These are phyloP conservation scores for Syngnathus acus DNA, from an alignment of 2,797 vertebrate species.

Conservation along the genomic window DNA sequence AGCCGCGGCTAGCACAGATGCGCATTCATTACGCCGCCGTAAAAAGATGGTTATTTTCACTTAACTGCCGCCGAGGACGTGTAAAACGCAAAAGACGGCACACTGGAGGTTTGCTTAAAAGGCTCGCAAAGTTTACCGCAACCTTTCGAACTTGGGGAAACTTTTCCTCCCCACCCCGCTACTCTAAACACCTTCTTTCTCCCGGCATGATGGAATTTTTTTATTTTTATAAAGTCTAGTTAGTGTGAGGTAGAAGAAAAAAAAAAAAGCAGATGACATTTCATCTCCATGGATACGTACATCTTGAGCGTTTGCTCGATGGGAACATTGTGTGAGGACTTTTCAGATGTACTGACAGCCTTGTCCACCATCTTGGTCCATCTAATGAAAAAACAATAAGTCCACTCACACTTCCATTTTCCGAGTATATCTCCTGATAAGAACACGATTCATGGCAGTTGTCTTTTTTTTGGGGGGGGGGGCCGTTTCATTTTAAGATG, in stretches of 20 bases:
- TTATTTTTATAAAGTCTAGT: background rate
- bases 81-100: background rate
- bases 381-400: background rate
- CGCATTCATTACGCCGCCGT: background rate
- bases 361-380: background rate
- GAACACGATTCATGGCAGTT: background rate
- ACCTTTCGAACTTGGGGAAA: background rate
- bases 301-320: background rate
- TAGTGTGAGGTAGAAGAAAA: slow-evolving; percentile 1
- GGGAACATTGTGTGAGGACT: slow-evolving; percentile 4
- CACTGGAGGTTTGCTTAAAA: background rate
- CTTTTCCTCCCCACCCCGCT: slow-evolving; percentile 2
- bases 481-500: background rate
- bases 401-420: background rate
- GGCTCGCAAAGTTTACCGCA: background rate
- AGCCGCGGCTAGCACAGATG: background rate
- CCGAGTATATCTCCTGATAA: background rate
- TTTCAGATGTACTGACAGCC: background rate
- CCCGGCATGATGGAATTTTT: slow-evolving; percentile 24
- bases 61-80: background rate
- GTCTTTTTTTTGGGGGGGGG: background rate
- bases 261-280: background rate
- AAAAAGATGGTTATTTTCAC: background rate
- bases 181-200: slow-evolving; percentile 11
- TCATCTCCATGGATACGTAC: slow-evolving; percentile 3